phyloP scores from a whole-genome alignment of 2,888 invertebrate genomes.

The Acronicta alni region DNA sequence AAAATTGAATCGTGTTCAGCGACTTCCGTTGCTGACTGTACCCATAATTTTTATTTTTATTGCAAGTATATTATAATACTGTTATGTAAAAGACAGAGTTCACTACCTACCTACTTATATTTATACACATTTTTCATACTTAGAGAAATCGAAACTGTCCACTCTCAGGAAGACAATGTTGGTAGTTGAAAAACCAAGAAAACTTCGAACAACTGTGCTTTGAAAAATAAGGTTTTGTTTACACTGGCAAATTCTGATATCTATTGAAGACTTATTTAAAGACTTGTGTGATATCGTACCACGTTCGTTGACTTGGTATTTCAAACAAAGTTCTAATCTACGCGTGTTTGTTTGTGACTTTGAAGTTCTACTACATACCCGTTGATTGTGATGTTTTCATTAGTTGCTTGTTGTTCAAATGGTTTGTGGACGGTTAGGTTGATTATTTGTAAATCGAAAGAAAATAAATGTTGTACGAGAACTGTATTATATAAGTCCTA shows the following conservation, averaged over 20 bases:
- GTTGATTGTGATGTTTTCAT: conserved; percentile 58
- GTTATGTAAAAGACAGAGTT: no score
- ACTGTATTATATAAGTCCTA: neutral
- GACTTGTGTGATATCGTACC: neutral
- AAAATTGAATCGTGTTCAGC: no score
- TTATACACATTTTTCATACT: no score
- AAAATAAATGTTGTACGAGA: neutral
- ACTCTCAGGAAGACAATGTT: no score
- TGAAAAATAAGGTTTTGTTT: neutral
- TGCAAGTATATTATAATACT: no score
- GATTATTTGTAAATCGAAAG: neutral
- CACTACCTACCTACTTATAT: no score
- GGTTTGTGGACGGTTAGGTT: neutral
- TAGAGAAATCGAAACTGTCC: no score
- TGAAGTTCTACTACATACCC: conserved; percentile 56
- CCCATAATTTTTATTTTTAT: no score
- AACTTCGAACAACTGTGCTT: neutral
- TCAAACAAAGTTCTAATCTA: conserved; percentile 58
- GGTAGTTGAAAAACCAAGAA: neutral
- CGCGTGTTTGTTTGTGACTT: conserved; percentile 57
- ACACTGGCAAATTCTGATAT: neutral
- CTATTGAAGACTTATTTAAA: conserved; percentile 7
- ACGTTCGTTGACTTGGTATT: neutral
- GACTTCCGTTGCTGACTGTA: no score
- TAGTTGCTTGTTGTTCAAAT: conserved; percentile 36